phyloP scores from a whole-genome alignment of 2,888 invertebrate genomes.

The Oxytorus armatus region DNA sequence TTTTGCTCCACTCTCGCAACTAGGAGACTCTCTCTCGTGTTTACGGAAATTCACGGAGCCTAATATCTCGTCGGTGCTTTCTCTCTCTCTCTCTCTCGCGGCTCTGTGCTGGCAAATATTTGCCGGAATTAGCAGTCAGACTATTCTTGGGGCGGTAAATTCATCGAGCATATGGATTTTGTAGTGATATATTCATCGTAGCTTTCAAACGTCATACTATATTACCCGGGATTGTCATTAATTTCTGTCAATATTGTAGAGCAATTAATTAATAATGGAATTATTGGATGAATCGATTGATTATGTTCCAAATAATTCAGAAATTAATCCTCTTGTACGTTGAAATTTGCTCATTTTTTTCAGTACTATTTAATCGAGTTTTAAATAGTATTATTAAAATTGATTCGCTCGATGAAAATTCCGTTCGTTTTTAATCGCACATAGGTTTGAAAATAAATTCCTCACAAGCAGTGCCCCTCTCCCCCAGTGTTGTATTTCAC shows the following conservation, averaged over 20 bases:
- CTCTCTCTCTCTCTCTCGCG: constrained; percentile 52
- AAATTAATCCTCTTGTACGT: too few relatives aligned
- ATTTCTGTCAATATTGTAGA: not conserved
- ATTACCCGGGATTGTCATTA: not conserved
- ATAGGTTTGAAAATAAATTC: not conserved
- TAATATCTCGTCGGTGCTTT: constrained; percentile 61
- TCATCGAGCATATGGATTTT: constrained; percentile 52
- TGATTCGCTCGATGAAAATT: too few relatives aligned
- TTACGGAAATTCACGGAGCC: constrained; percentile 73
- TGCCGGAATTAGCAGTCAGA: constrained; percentile 79
- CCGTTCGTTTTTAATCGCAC: too few relatives aligned
- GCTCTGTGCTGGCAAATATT: constrained; percentile 82
- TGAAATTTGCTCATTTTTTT: too few relatives aligned
- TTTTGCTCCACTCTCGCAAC: constrained; percentile 48
- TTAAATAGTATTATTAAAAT: too few relatives aligned
- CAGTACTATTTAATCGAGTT: too few relatives aligned
- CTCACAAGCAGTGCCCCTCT: not conserved
- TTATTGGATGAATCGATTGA: too few relatives aligned
- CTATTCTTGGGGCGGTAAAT: constrained; percentile 70
- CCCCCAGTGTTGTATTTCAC: not conserved
- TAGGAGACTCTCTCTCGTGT: constrained; percentile 61
- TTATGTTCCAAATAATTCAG: too few relatives aligned
- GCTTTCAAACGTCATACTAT: not conserved
- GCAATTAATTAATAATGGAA: not conserved
- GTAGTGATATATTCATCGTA: constrained; percentile 14